Conservation (phyloP, 2,888 invertebrate species). For the Coenonympha arcania region DNA sequence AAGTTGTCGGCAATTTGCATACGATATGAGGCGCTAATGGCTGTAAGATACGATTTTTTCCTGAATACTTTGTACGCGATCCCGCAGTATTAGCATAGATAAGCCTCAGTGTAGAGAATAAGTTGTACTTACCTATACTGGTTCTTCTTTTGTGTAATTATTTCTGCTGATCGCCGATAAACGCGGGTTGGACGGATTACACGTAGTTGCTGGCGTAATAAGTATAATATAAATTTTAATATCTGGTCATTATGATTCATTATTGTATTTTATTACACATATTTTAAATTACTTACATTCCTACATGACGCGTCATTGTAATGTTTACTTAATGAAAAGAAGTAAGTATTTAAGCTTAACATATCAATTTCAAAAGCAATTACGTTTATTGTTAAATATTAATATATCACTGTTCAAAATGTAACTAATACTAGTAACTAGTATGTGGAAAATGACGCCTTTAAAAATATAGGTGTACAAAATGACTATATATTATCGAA, state of each 20-base stretch:
- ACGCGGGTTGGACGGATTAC: constrained; percentile 12
- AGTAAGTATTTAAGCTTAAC: neutral
- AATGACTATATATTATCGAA: too few species aligned
- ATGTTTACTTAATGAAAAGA: neutral
- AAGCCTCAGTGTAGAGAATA: constrained; percentile 39
- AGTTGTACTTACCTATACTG: constrained; percentile 23
- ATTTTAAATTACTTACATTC: neutral
- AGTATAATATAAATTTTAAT: constrained; percentile 20
- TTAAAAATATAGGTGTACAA: too few species aligned
- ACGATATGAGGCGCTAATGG: constrained; percentile 66
- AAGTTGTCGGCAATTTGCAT: constrained; percentile 62
- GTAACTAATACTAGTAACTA: too few species aligned
- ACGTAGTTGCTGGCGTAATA: constrained; percentile 1
- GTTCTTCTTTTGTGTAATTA: constrained; percentile 13
- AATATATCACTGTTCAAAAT: too few species aligned
- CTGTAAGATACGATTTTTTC: constrained; percentile 55
- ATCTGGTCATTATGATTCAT: constrained; percentile 10
- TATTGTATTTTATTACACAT: constrained; percentile 1
- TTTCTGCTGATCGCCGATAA: constrained; percentile 13
- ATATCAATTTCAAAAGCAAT: too few species aligned
- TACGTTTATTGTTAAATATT: too few species aligned
- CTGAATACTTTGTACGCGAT: constrained; percentile 51
- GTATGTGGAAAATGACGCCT: too few species aligned
- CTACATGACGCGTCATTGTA: neutral
- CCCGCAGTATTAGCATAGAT: constrained; percentile 60